Conservation (phyloP, 2,888 invertebrate species). For the Sussaba pulchella region DNA sequence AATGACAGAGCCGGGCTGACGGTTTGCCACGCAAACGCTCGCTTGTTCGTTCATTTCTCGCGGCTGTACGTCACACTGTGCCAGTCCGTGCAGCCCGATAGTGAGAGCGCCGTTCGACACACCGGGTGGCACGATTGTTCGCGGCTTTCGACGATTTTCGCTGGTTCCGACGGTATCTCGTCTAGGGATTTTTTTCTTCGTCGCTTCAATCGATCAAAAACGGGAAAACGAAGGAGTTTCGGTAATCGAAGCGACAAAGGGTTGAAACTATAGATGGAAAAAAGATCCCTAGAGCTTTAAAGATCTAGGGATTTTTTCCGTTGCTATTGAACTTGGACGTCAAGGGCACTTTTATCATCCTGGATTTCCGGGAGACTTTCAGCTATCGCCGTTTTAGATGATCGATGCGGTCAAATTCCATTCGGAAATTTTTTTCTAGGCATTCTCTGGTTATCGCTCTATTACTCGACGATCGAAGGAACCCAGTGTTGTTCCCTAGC, state of each 20-base stretch:
- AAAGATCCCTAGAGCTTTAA: neutral
- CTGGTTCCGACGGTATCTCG: neutral
- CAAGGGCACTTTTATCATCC: no score
- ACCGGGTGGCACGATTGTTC: constrained; percentile 48
- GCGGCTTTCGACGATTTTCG: neutral
- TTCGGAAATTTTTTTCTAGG: no score
- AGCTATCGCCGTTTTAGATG: neutral
- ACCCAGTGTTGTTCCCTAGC: no score
- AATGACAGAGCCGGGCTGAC: constrained; percentile 51
- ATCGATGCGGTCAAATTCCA: no score
- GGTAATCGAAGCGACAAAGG: no score
- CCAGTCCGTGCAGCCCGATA: constrained; percentile 62
- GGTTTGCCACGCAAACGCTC: constrained; percentile 31
- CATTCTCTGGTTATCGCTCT: no score
- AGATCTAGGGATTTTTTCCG: neutral
- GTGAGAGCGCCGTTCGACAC: constrained; percentile 57
- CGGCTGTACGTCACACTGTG: constrained; percentile 59
- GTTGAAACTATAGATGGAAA: neutral
- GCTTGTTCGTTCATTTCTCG: constrained; percentile 53
- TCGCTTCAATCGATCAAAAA: neutral
- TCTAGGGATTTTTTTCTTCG: constrained; percentile 17
- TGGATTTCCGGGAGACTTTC: neutral
- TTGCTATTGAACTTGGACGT: neutral
- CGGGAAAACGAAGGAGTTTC: no score
- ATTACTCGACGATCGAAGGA: no score